Conservation (phyloP, 2,797 vertebrate species). For the Microchirus variegatus region DNA sequence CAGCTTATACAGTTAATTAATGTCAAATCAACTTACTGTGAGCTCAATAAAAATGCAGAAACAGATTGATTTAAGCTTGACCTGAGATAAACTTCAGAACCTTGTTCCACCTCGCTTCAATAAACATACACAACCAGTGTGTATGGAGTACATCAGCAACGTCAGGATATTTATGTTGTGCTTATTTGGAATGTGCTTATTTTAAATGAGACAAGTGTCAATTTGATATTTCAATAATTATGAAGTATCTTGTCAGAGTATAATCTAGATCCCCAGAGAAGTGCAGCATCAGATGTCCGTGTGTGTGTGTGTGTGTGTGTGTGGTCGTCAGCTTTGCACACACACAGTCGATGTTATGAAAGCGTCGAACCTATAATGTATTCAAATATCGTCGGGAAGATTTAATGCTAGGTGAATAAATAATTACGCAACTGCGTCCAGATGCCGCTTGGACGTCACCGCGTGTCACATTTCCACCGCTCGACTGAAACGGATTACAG, state of each 20-base stretch:
- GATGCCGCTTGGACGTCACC: conserved; percentile 39
- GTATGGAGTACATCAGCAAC: too few species aligned
- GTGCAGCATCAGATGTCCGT: too few species aligned
- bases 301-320: background rate
- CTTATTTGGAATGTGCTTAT: too few species aligned
- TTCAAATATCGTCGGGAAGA: conserved; percentile 6
- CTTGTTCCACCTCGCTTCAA: background rate
- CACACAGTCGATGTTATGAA: too few species aligned
- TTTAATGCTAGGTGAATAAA: background rate
- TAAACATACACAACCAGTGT: background rate
- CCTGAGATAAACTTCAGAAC: background rate
- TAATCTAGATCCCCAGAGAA: too few species aligned
- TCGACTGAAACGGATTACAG: conserved; percentile 29
- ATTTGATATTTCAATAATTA: background rate
- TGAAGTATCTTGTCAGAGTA: too few species aligned
- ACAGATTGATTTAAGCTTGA: conserved; percentile 4
- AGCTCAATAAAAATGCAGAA: conserved; percentile 15
- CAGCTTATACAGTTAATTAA: background rate
- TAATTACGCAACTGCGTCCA: conserved; percentile 13
- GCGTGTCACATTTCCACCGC: conserved; percentile 17
- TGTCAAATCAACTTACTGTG: conserved; percentile 6
- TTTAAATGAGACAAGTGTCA: background rate
- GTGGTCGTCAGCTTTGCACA: background rate
- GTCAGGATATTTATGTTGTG: too few species aligned
- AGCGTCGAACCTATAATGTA: background rate